Evolutionary conservation across 2,888 invertebrate species (phyloP), one percentile per base, ranked within the genome.

Genomic region (Hypolimnas misippus): DNA sequence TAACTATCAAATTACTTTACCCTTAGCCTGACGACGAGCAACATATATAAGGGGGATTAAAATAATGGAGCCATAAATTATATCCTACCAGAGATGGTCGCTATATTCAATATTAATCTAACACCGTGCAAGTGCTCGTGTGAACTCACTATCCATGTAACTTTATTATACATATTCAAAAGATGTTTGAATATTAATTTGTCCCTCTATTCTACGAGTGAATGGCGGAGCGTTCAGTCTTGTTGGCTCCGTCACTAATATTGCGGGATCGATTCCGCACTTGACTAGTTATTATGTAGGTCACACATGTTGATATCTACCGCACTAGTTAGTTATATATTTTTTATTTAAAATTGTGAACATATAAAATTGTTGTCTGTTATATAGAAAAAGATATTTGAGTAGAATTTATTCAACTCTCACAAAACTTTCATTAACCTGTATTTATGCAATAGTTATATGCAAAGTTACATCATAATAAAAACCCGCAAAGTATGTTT

Each of bases 71-170:
- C 12, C 44, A 38, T 54, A 60, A 53, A 60, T 60, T 46, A 46
- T 46, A 53, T 35, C 25, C 12, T 19, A 33, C 17, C 33, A 7
- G 53, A 16, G 59, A 52, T 12, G 46, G 25, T 25, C 33, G 16
- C 44, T 46, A 52, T 46, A 25, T 60, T 46, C 46, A 46, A 53
- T 46, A 46, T 53, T 54, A 46, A 54, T 60, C 46, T 52, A 54
- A 35, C 44, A 46, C 46, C 53, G n/a, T 49, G 35, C 16, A 16
- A 40, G 21, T 38, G 0, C 25, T n/a, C 16, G 29, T 54, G 38
- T 38, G 38, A 53, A 33, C 53, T 35, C 42, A 38, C 53, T 46
- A 52, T 60, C 53, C n/a, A 53, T 35, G 8, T 54, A 38, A 54
- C 35, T 53, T 44, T 60, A 54, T 29, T 21, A 46, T n/a, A 46